Base-by-base conservation (phyloP, 2,888 invertebrate genomes). In the Eupeodes luniger region DNA sequence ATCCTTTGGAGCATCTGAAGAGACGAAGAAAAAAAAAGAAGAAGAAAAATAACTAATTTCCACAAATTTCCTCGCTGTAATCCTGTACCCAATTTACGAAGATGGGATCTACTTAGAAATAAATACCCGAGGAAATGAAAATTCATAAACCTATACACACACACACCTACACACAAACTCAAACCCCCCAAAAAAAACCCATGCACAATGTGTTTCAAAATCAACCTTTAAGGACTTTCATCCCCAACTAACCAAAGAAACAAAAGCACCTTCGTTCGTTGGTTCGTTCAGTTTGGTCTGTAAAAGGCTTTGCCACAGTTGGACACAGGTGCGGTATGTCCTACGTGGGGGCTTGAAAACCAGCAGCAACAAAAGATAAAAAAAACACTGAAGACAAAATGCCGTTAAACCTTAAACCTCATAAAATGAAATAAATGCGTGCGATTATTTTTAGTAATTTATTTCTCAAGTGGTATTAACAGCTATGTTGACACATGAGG, bases 351-450 rank as follows among this genome's bases (percentile, higher is more conserved):
- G 40, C 69, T 62, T 34, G 51, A 66, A 66, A 53, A 64, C 47
- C 16, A 49, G 11, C 11, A 53, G 27, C 53, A 19, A 47, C 51
- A 72, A 61, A 11, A 67, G 4, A 27, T 14, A 34, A 27, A 7
- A 9, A 9, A 10, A 27, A 9, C 47, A 27, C 2, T 7, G 49
- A 16, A 53, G 16, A 74, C 27, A 6, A 19, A 44, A 59, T 69
- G 79, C 55, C 74, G 83, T 84, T 88, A 84, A 88, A 84, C 88
- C 88, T 88, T 85, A 85, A 88, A 88, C 88, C 88, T 85, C 88
- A 88, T 88, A 88, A 85, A 88, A 85, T 81, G 85, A 81, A 88
- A 88, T 88, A 88, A 88, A 88, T 88, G 88, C 88, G 88, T 88
- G 88, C 85, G 88, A 88, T 88, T 88, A 88, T 88, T 88, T 88